These are phyloP conservation scores for Ceratotherium simum DNA, from an alignment of 2,113 vertebrate species.

Conservation along the genomic window DNA sequence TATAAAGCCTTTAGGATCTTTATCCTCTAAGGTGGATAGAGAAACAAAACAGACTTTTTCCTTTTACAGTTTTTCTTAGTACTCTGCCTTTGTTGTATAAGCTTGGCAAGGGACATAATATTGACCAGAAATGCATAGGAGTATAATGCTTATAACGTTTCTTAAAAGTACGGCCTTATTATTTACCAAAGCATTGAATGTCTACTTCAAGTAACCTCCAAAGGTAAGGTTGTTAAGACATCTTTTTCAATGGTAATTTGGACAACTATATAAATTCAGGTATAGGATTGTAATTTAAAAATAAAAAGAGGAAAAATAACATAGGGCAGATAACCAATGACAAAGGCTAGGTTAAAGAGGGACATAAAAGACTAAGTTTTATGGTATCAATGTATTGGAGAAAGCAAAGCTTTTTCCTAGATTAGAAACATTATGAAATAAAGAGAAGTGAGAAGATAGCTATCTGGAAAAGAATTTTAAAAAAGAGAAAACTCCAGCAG, in stretches of 20 bases:
- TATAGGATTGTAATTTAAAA: neutral
- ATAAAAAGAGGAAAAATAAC: neutral
- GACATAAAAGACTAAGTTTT: neutral
- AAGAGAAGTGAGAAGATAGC: neutral
- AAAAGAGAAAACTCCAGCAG: neutral
- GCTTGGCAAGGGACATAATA: neutral
- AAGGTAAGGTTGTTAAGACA: neutral
- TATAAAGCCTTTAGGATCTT: neutral
- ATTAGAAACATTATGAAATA: neutral
- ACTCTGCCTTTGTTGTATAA: neutral
- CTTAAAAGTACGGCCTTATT: neutral
- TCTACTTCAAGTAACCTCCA: neutral
- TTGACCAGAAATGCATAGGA: neutral
- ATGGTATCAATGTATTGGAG: neutral
- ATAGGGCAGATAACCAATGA: neutral
- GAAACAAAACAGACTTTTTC: neutral
- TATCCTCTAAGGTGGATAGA: neutral
- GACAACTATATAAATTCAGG: neutral
- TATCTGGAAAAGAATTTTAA: neutral
- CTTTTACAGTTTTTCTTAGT: neutral
- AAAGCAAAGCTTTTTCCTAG: neutral
- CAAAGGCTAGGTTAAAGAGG: neutral
- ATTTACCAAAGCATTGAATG: neutral
- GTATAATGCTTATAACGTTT: neutral
- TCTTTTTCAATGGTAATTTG: slow-evolving; percentile 7